Conservation (phyloP, 1,140 invertebrate genomes). For the Oryzaephilus surinamensis region DNA sequence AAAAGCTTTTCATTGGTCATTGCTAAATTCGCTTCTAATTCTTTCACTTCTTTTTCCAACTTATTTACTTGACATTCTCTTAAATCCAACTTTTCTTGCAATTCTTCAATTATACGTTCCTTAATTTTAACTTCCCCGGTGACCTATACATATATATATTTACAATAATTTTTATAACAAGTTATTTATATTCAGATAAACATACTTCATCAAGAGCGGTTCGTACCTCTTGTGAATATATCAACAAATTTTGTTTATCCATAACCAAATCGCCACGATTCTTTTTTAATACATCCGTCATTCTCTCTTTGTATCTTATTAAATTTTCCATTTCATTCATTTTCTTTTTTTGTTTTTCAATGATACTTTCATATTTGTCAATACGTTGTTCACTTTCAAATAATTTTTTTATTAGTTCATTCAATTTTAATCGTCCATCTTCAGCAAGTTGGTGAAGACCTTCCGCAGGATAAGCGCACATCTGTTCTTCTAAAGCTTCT, state of each 20-base stretch:
- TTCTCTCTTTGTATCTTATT: slow-evolving; percentile 1
- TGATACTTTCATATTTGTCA: too few species aligned
- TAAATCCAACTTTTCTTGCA: background rate
- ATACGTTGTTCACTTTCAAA: too few species aligned
- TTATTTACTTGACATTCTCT: slow-evolving; percentile 1
- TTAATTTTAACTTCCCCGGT: slow-evolving; percentile 2
- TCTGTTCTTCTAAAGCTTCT: too few species aligned
- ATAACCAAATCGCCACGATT: slow-evolving; percentile 3
- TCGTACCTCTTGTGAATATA: slow-evolving; percentile 1
- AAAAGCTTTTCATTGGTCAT: background rate
- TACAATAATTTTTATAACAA: too few species aligned
- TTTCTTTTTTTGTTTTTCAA: slow-evolving; percentile 2
- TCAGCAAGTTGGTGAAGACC: too few species aligned
- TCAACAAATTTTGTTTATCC: background rate
- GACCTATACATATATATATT: too few species aligned
- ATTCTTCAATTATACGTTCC: slow-evolving; percentile 3
- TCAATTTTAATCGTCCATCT: too few species aligned
- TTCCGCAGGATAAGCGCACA: too few species aligned
- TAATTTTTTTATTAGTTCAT: too few species aligned
- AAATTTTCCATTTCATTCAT: slow-evolving; percentile 5
- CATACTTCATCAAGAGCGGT: background rate
- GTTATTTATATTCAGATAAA: too few species aligned
- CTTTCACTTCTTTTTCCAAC: background rate
- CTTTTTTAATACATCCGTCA: slow-evolving; percentile 4
- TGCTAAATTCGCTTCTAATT: background rate